phyloP scores from a whole-genome alignment of 1,140 invertebrate genomes.

The Gryon sp. region DNA sequence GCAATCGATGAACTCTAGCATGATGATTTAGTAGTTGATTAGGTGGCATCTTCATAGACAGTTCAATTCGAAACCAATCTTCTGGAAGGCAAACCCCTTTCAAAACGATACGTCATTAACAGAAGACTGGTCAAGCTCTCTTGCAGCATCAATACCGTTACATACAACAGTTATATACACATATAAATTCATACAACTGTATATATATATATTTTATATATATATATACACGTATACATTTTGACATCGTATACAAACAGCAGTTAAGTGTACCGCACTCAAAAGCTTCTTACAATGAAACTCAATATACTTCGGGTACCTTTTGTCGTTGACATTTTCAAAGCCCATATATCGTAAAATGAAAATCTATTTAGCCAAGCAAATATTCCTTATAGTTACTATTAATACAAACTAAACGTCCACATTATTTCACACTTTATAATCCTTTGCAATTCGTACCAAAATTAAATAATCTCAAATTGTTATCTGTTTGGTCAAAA shows the following conservation, averaged over 20 bases:
- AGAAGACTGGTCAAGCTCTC: slow-evolving; percentile 51
- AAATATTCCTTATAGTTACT: slow-evolving; percentile 11
- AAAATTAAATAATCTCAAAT: too few species aligned
- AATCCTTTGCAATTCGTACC: too few species aligned
- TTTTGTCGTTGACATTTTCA: slow-evolving; percentile 37
- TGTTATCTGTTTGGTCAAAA: too few species aligned
- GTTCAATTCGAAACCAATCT: slow-evolving; percentile 50
- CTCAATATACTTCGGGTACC: slow-evolving; percentile 39
- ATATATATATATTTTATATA: not conserved
- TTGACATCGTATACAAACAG: slow-evolving; percentile 28
- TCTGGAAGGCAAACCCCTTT: slow-evolving; percentile 39
- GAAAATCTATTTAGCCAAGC: slow-evolving; percentile 11
- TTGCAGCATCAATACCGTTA: slow-evolving; percentile 15
- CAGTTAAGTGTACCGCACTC: slow-evolving; percentile 35
- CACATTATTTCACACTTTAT: too few species aligned
- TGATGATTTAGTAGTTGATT: slow-evolving; percentile 37
- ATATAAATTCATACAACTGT: not conserved
- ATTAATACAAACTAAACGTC: not conserved
- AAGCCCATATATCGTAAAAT: slow-evolving; percentile 24
- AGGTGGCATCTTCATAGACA: slow-evolving; percentile 31
- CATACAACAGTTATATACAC: not conserved
- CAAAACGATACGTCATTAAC: slow-evolving; percentile 52
- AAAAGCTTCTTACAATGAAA: slow-evolving; percentile 49
- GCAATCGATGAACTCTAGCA: not conserved
- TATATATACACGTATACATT: not conserved